Conservation (phyloP, 1,140 invertebrate genomes). For the Galendromus occidentalis region DNA sequence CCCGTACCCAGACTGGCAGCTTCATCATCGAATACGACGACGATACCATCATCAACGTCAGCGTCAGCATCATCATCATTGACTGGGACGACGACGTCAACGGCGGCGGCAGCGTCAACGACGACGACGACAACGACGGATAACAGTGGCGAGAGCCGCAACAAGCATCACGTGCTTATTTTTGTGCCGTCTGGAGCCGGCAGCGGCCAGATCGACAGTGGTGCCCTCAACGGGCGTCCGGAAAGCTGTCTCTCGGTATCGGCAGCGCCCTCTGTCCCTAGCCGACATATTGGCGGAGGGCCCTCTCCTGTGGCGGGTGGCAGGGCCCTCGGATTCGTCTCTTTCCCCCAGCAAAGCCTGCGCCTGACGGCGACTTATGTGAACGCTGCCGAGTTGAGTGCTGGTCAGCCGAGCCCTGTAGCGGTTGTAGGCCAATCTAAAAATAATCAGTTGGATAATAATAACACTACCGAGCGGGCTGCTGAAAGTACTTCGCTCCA, state of each 20-base stretch:
- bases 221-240: neutral
- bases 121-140: neutral
- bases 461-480: neutral
- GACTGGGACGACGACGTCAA: neutral
- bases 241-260: neutral
- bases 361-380: neutral
- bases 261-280: neutral
- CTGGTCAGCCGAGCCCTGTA: constrained; percentile 6
- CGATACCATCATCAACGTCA: neutral
- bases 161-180: constrained; percentile 9
- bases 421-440: constrained; percentile 11
- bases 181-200: constrained; percentile 3
- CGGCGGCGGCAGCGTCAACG: neutral
- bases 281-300: constrained; percentile 2
- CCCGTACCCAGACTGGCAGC: neutral
- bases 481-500: neutral
- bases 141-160: neutral
- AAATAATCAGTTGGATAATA: constrained; percentile 12
- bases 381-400: constrained; percentile 1
- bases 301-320: constrained; percentile 6
- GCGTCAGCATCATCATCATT: neutral
- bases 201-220: neutral
- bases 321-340: neutral
- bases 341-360: constrained; percentile 6
- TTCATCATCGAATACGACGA: neutral